Evolutionary conservation across 2,888 invertebrate genomes (phyloP).

Genomic region (Drosophila gaucha): DNA sequence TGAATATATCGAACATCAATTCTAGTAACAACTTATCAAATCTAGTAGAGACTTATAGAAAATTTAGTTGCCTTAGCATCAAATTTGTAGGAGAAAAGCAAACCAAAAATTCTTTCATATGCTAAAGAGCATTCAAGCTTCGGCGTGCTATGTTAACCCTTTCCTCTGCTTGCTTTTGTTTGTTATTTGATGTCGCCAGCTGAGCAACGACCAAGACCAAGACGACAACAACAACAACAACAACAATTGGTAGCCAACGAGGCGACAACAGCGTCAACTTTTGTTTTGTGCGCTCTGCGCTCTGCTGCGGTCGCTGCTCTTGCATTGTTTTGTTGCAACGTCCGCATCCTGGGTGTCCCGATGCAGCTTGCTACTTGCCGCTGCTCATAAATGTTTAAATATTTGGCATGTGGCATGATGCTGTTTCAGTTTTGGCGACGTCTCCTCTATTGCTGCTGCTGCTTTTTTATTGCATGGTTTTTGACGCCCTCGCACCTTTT

Average conservation of each 20-base stretch:
- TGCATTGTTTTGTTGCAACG: conserved; percentile 52
- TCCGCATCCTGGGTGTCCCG: conserved; percentile 41
- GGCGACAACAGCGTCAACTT: conserved; percentile 59
- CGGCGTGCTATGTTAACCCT: not conserved
- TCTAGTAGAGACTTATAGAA: too few species aligned
- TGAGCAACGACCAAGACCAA: conserved; percentile 48
- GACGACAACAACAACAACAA: conserved; percentile 18
- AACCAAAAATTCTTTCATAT: too few species aligned
- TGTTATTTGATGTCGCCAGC: conserved; percentile 51
- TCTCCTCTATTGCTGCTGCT: conserved; percentile 17
- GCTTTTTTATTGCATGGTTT: conserved; percentile 47
- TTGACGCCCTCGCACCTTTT: conserved; percentile 15
- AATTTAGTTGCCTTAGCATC: too few species aligned
- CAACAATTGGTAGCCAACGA: conserved; percentile 36
- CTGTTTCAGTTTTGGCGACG: conserved; percentile 39
- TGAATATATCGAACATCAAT: too few species aligned
- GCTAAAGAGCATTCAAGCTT: not conserved
- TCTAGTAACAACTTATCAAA: too few species aligned
- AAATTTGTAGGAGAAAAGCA: too few species aligned
- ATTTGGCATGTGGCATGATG: conserved; percentile 58
- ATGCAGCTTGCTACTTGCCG: conserved; percentile 19
- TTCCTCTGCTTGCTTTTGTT: conserved; percentile 2
- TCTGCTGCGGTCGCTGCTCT: conserved; percentile 1
- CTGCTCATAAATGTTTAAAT: conserved; percentile 72
- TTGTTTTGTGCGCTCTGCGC: conserved; percentile 30